Evolutionary conservation across 1,140 invertebrate genomes (phyloP), one percentile per base, ranked within the genome.

Genomic region (Centruroides sculpturatus): DNA sequence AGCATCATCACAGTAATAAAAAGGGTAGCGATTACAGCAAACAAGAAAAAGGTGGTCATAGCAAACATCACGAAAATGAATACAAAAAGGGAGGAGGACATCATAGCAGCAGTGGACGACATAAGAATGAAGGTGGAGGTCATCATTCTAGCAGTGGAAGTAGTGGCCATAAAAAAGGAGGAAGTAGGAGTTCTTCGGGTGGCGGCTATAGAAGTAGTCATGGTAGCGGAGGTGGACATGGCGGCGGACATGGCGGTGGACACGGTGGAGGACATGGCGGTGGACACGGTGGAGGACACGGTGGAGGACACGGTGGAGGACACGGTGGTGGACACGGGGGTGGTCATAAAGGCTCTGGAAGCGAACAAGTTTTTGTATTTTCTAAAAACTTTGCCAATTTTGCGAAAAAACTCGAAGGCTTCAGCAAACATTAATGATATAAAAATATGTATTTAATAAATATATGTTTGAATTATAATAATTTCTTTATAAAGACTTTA

Each of bases 21-120:
- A 47, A 64, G 1, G 63, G 63, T 23, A 55, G 65, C 47, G 49
- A 59, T 12, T 56, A 59, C 7, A 34, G 59, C 7, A 59, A 59
- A 47, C 11, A 56, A 0, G 13, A 23, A 11, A 64, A 66, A 60
- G 58, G 61, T n/a, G 54, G 56, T 8, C 36, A 61, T 7, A 58
- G 50, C 36, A 49, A 55, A n/a, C 36, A 63, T 35, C 46, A 48
- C 12, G 48, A 62, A 9, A 53, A 35, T 55, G 62, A 52, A 13
- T 35, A 62, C 13, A 47, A 62, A 48, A 46, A 46, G 12, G 48
- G 50, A 4, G 56, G 36, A 12, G 52, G 54, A 56, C 13, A 47
- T 36, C 52, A 52, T 47, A 13, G 48, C 36, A 12, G 59, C 10
- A 41, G 41, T 3, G 41, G 41, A 6, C 0, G 41, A 41, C 41